phyloP scores from a whole-genome alignment of 2,113 vertebrate genomes.

The Okapia johnstoni region DNA sequence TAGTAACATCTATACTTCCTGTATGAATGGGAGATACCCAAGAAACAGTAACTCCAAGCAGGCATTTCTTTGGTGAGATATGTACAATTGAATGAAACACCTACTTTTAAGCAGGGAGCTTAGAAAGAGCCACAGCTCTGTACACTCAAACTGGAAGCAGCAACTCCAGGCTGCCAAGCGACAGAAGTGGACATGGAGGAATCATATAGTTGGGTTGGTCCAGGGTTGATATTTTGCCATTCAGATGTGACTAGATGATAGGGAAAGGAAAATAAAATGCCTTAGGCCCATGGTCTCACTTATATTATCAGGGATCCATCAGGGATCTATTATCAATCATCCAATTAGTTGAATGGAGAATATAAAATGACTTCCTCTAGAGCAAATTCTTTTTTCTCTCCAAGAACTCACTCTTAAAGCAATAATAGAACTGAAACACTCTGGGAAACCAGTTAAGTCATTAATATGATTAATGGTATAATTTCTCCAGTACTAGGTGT shows the following conservation, averaged over 20 bases:
- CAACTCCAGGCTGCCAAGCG: background rate
- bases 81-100: background rate
- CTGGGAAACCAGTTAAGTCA: constrained; percentile 31
- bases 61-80: background rate
- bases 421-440: constrained; percentile 12
- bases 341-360: background rate
- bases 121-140: background rate
- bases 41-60: background rate
- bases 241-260: background rate
- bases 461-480: constrained; percentile 59
- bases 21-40: background rate
- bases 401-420: constrained; percentile 5
- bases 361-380: constrained; percentile 12
- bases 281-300: background rate
- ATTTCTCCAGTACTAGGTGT: constrained; percentile 33
- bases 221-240: constrained; percentile 9
- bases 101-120: background rate
- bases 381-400: background rate
- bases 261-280: background rate
- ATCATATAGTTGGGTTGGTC: background rate
- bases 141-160: background rate
- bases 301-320: background rate
- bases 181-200: background rate
- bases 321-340: background rate
- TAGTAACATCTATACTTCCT: background rate